These are phyloP conservation scores for Stichopus horrens DNA, from an alignment of 53 echinoderm and acorn worm genomes.

Conservation along the genomic window DNA sequence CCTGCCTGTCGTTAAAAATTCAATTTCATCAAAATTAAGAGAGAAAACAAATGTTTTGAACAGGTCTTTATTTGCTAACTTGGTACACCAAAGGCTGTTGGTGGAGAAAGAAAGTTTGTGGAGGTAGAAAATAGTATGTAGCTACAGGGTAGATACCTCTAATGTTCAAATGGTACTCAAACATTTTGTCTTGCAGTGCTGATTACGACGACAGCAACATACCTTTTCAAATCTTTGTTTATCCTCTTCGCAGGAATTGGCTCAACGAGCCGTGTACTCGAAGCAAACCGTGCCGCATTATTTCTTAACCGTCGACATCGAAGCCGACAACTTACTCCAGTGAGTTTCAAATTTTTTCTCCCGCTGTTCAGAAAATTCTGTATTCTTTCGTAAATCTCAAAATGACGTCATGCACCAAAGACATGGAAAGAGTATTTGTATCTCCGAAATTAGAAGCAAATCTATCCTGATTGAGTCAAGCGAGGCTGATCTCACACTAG, in stretches of 20 bases:
- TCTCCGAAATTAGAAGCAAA: no score
- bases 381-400: background rate
- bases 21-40: no score
- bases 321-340: conserved; percentile 78
- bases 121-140: no score
- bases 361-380: background rate
- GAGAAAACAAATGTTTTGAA: no score
- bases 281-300: conserved; percentile 97
- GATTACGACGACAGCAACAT: background rate
- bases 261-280: conserved; percentile 76
- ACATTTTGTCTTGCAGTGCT: background rate
- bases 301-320: conserved; percentile 86
- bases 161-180: background rate
- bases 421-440: background rate
- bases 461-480: no score
- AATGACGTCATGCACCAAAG: background rate
- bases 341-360: conserved; percentile 29
- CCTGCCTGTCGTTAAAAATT: no score
- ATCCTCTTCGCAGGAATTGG: conserved; percentile 66
- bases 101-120: no score
- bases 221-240: conserved; percentile 10
- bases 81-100: no score
- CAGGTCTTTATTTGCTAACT: no score
- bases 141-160: no score
- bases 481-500: no score